A percentile compares a stretch with the other conserved stretches of the same genome.
phyloP scores from a whole-genome alignment of 2,888 invertebrate genomes.

The Melipona bicolor region DNA sequence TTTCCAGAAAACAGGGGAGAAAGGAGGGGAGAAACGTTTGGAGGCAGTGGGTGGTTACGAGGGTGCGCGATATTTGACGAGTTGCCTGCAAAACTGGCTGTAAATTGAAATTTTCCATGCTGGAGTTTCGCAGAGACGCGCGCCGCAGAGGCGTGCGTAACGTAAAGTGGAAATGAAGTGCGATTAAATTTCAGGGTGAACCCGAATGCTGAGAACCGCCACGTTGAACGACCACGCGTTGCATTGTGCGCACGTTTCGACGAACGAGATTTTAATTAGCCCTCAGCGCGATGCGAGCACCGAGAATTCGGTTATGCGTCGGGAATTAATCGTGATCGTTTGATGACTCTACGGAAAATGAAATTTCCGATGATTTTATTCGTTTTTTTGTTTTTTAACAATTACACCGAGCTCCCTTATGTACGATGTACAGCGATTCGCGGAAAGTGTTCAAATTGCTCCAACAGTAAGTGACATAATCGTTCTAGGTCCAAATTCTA shows the following conservation, averaged over 20 bases:
- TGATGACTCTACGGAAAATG: background rate
- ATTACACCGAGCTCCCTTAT: no score
- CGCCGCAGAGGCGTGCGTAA: background rate
- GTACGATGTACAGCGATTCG: no score
- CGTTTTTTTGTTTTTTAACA: no score
- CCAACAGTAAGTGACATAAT: no score
- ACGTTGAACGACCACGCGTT: background rate
- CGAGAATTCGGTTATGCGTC: conserved; percentile 6
- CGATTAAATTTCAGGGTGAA: conserved; percentile 20
- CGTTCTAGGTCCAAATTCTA: background rate
- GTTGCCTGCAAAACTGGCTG: conserved; percentile 9
- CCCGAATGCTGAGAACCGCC: no score
- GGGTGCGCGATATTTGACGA: background rate
- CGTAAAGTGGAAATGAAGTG: background rate
- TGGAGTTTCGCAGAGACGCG: background rate
- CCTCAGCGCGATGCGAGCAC: background rate
- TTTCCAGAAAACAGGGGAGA: conserved; percentile 9
- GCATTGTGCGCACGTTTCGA: background rate
- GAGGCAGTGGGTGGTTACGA: background rate
- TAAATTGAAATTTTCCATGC: conserved; percentile 12
- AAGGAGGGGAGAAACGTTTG: background rate
- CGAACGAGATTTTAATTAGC: conserved; percentile 22
- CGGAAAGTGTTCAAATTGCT: no score
- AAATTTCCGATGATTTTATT: background rate
- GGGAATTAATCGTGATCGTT: conserved; percentile 11